A percentile compares a stretch with the other conserved stretches of the same genome.
phyloP scores from a whole-genome alignment of 2,113 vertebrate genomes.

The Hipposideros armiger region DNA sequence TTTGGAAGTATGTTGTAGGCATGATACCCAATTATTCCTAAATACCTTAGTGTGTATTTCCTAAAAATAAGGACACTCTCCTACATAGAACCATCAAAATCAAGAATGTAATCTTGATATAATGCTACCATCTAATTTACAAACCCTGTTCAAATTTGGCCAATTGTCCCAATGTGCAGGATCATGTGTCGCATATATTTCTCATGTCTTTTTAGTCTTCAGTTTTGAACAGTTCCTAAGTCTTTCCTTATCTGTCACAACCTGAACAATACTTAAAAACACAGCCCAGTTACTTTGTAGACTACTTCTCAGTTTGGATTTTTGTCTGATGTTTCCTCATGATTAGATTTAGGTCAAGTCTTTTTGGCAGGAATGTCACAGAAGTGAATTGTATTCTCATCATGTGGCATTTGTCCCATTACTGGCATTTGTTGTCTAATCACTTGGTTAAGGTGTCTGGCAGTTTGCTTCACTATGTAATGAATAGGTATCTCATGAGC shows the following conservation, averaged over 20 bases:
- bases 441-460: neutral
- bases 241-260: neutral
- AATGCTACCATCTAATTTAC: neutral
- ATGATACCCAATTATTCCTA: neutral
- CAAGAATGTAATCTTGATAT: neutral
- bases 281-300: neutral
- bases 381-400: neutral
- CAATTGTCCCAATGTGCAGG: neutral
- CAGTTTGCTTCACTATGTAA: neutral
- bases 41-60: neutral
- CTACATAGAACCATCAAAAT: neutral
- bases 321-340: neutral
- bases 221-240: neutral
- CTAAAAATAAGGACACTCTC: neutral
- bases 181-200: neutral
- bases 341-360: neutral
- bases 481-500: neutral
- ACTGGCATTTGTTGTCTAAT: no score
- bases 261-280: neutral
- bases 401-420: neutral
- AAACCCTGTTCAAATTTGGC: neutral
- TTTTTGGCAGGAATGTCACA: neutral
- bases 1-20: neutral
- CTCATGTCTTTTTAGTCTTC: neutral
- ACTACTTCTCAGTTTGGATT: neutral